Percentiles rank a stretch among this genome's conserved stretches.
These are phyloP conservation scores for Perca fluviatilis DNA, from an alignment of 2,113 vertebrate species.

Conservation along the genomic window DNA sequence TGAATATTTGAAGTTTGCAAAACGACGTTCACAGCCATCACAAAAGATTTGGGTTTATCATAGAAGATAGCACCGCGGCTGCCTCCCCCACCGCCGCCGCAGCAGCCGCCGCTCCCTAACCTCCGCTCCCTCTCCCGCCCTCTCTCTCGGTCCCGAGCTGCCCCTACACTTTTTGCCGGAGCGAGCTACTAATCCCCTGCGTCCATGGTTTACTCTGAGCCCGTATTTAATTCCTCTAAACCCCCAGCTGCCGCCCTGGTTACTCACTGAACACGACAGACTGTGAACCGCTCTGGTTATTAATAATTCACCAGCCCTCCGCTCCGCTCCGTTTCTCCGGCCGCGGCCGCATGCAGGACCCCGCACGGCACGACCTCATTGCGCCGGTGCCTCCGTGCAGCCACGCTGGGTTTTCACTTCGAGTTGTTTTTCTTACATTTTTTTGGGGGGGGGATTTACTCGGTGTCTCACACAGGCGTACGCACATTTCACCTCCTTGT, in stretches of 20 bases:
- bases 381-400: slow-evolving; percentile 36
- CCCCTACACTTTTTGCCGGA: slow-evolving; percentile 81
- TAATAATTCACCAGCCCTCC: slow-evolving; percentile 86
- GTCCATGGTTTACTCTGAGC: slow-evolving; percentile 85
- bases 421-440: slow-evolving; percentile 27
- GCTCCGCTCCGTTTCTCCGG: slow-evolving; percentile 70
- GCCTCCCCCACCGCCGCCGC: slow-evolving; percentile 12
- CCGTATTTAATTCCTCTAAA: slow-evolving; percentile 88
- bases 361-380: slow-evolving; percentile 55
- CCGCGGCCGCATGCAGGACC: slow-evolving; percentile 70
- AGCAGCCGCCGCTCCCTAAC: slow-evolving; percentile 15
- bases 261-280: slow-evolving; percentile 84
- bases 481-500: slow-evolving; percentile 30
- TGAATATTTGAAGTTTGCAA: not conserved
- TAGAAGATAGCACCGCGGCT: slow-evolving; percentile 33
- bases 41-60: slow-evolving; percentile 44
- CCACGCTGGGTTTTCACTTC: slow-evolving; percentile 34
- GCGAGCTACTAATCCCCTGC: slow-evolving; percentile 85
- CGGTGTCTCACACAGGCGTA: slow-evolving; percentile 4
- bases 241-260: slow-evolving; percentile 87
- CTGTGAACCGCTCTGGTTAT: slow-evolving; percentile 85
- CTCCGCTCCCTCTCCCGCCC: slow-evolving; percentile 56
- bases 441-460: slow-evolving; percentile 11
- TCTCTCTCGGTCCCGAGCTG: slow-evolving; percentile 66
- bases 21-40: not conserved